Percentiles rank a stretch among this genome's conserved stretches.
Evolutionary conservation across 1,140 invertebrate species (phyloP).

Genomic region (Coptotermes formosanus): DNA sequence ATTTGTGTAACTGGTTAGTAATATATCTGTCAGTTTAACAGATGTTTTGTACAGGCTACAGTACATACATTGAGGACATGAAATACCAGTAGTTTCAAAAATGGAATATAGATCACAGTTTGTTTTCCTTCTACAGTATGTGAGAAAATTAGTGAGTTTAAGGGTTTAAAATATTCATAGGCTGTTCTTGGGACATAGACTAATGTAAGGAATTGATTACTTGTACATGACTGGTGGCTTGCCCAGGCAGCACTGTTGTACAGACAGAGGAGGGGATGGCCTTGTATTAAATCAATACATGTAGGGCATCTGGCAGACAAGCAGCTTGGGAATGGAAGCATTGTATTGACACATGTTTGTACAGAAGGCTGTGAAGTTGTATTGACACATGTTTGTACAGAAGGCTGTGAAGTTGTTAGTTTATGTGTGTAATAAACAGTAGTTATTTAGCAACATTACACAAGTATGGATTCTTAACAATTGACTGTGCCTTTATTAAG

Average conservation of each 20-base stretch:
- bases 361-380: neutral
- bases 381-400: neutral
- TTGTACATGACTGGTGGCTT: neutral
- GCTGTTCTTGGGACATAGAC: neutral
- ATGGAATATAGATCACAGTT: too few species aligned
- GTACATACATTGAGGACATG: too few species aligned
- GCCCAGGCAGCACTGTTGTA: neutral
- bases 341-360: neutral
- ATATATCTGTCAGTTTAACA: too few species aligned
- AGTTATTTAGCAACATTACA: neutral
- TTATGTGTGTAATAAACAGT: neutral
- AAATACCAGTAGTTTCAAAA: too few species aligned
- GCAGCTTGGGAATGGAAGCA: neutral
- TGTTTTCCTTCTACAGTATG: too few species aligned
- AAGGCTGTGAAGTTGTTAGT: neutral
- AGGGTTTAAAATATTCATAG: too few species aligned
- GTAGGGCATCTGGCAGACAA: neutral
- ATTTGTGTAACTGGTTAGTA: too few species aligned
- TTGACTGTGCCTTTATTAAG: neutral
- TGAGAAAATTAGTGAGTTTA: too few species aligned
- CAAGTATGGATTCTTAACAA: neutral
- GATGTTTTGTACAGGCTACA: too few species aligned
- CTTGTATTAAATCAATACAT: conserved; percentile 15
- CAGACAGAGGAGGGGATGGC: neutral
- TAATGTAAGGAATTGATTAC: neutral